Conservation (phyloP, 2,113 vertebrate genomes). For the Pachyramphus minor region DNA sequence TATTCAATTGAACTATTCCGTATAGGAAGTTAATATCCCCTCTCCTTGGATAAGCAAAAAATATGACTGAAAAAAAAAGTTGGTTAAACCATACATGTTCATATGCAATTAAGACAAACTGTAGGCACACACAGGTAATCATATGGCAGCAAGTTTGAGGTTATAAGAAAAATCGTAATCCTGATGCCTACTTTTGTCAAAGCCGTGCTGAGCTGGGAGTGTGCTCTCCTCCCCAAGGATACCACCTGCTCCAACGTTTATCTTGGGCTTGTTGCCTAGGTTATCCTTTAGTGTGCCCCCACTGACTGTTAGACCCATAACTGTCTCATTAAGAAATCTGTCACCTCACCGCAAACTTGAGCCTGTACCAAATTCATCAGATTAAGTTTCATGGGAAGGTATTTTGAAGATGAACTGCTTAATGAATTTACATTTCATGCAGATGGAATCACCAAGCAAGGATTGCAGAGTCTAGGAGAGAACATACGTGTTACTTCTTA, state of each 20-base stretch:
- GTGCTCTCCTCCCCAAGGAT: not conserved
- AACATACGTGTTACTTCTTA: not conserved
- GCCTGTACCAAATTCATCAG: not conserved
- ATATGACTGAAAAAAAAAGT: not conserved
- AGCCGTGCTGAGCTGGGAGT: not conserved
- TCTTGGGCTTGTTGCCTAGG: not conserved
- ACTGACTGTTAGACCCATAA: not conserved
- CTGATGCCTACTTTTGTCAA: not conserved
- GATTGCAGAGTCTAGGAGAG: not conserved
- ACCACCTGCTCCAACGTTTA: not conserved
- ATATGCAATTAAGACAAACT: not conserved
- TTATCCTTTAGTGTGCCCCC: not conserved
- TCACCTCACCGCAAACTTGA: not conserved
- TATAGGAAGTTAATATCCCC: not conserved
- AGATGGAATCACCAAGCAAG: not conserved
- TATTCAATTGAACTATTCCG: not conserved
- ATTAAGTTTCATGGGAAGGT: not conserved
- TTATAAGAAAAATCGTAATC: not conserved
- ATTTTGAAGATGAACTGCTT: not conserved
- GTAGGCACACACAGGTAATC: not conserved
- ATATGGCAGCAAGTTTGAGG: not conserved
- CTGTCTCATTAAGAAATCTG: not conserved
- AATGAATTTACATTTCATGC: not conserved
- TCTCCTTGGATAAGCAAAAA: not conserved
- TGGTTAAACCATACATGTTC: not conserved